Percentiles rank a stretch among this genome's conserved stretches.
Conservation (phyloP, 2,797 vertebrate genomes). For the Poeciliopsis infans region DNA sequence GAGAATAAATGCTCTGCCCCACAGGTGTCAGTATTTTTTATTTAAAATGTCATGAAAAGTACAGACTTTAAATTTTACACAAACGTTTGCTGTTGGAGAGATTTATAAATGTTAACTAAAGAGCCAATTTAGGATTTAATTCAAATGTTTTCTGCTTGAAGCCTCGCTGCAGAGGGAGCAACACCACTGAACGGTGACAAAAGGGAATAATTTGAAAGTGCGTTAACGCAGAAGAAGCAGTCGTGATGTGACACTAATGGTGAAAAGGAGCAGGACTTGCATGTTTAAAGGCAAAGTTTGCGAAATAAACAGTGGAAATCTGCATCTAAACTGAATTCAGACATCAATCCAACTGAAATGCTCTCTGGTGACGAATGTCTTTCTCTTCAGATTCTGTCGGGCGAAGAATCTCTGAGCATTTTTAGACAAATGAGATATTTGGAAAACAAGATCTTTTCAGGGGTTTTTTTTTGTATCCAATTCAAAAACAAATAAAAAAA, state of each 20-base stretch:
- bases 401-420: no score
- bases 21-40: background rate
- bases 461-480: background rate
- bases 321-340: background rate
- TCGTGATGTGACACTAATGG: background rate
- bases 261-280: background rate
- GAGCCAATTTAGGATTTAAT: background rate
- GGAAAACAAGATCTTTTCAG: no score
- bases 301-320: background rate
- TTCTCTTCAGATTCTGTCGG: background rate
- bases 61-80: background rate
- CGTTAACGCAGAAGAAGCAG: background rate
- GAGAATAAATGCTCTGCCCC: background rate
- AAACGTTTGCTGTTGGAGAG: background rate
- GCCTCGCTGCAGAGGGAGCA: background rate
- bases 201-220: background rate
- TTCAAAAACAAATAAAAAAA: background rate
- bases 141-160: background rate
- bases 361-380: background rate
- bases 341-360: background rate
- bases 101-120: background rate
- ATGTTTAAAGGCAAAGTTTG: background rate
- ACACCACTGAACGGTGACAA: background rate
- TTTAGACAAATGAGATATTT: no score
- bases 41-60: background rate